Percentiles rank a stretch among this genome's conserved stretches.
Evolutionary conservation across 2,888 invertebrate genomes (phyloP).

Genomic region (Drosophila engyochracea): DNA sequence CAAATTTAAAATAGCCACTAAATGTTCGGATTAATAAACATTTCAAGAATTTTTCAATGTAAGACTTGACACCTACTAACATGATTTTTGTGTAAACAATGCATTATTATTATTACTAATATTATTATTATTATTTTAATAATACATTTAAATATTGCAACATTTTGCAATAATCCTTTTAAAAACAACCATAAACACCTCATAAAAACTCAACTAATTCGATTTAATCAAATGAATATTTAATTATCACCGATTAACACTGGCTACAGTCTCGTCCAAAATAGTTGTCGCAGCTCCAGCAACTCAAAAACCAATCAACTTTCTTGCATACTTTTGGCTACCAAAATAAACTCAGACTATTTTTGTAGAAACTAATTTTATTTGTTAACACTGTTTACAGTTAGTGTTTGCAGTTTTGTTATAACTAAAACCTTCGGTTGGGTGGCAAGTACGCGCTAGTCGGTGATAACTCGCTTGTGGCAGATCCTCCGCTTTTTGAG

Average conservation of each 20-base stretch:
- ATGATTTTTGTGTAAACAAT: not conserved
- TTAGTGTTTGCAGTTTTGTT: conserved; percentile 15
- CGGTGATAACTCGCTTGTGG: conserved; percentile 45
- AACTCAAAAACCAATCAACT: not conserved
- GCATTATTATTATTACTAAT: not conserved
- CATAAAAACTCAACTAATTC: not conserved
- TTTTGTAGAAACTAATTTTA: conserved; percentile 34
- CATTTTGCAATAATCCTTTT: not conserved
- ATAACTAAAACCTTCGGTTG: conserved; percentile 68
- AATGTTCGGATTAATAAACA: not conserved
- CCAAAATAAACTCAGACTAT: not conserved
- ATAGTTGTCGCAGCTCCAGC: not conserved
- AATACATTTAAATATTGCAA: not conserved
- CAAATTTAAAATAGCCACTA: not conserved
- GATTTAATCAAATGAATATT: not conserved
- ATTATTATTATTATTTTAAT: not conserved
- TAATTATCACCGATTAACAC: not conserved
- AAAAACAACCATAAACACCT: not conserved
- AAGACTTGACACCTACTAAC: not conserved
- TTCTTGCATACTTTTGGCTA: conserved; percentile 41
- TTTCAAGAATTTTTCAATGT: not conserved
- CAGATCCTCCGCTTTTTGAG: conserved; percentile 44
- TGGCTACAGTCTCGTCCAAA: conserved; percentile 25
- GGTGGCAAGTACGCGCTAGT: conserved; percentile 74
- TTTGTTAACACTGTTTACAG: conserved; percentile 35